Base-by-base conservation (phyloP, 2,797 vertebrate genomes). In the Artibeus jamaicensis region DNA sequence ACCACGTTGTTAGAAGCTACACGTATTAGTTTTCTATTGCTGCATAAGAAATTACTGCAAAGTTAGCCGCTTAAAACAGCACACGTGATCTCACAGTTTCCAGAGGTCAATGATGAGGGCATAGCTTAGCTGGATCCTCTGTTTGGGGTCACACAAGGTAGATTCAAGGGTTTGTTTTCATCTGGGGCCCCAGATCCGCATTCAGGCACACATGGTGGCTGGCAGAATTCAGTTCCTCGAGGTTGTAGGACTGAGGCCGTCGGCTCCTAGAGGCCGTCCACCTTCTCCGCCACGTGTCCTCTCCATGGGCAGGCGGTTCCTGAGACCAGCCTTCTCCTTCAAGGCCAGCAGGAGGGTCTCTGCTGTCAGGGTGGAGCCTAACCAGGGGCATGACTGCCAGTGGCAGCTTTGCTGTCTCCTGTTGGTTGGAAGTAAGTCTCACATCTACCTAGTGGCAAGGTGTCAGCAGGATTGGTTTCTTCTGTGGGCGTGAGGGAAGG, bases 211-310 rank as follows among this genome's bases (percentile, higher is more conserved):
- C 7, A 0, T 26, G 5, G 9, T 11, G 57, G 10, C 26, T 21
- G n/a, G 70, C 71, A 84, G 57, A 84, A 53, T 81, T 76, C 3
- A 44, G 5, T 11, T 71, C 46, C 37, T 91, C 0, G 0, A 0
- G 11, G n/a, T 37, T 50, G 5, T n/a, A 37, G 62, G 15, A 42
- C n/a, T 7, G 24, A 65, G 81, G 22, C 73, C 74, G 22, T 68
- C 24, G 7, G 26, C 37, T 55, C 8, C 50, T 9, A 7, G 29
- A 67, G 55, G 14, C 34, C 14, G 12, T 81, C 24, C 37, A 26
- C 9, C 0, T n/a, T 77, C 22, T 21, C 65, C 70, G 22, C 48
- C 6, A 0, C 0, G 2, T 10, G 29, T 48, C 39, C 7, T 53
- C 3, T 18, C n/a, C 16, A 1, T 2, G n/a, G 46, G 37, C 7